These are phyloP conservation scores for Vanessa atalanta DNA, from an alignment of 1,140 invertebrate species.

Conservation along the genomic window DNA sequence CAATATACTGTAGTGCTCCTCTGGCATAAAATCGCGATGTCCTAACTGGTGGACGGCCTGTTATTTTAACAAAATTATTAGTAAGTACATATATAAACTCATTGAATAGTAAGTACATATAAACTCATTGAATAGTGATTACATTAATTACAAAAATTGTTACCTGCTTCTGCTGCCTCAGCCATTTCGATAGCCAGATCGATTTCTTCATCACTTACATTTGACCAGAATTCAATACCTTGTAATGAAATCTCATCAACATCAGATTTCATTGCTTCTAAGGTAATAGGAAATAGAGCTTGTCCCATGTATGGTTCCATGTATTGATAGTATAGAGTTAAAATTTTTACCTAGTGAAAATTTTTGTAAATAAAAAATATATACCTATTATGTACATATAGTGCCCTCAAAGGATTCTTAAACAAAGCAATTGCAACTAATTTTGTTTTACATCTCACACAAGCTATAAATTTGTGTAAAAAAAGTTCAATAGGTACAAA, in stretches of 20 bases:
- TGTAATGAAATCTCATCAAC: constrained; percentile 97
- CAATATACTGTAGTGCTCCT: constrained; percentile 96
- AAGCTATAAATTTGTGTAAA: too few species aligned
- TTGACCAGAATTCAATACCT: constrained; percentile 99
- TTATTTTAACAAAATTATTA: neutral
- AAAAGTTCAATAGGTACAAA: too few species aligned
- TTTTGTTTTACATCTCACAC: too few species aligned
- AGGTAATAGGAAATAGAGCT: constrained; percentile 98
- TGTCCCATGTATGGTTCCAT: constrained; percentile 99
- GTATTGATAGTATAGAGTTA: constrained; percentile 98
- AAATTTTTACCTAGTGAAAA: constrained; percentile 88
- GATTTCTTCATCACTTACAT: constrained; percentile 99
- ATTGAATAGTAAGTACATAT: neutral
- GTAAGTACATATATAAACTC: too few species aligned
- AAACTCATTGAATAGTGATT: neutral
- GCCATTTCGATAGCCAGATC: constrained; percentile 97
- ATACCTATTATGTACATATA: neutral
- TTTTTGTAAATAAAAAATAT: constrained; percentile 7
- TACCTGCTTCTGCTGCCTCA: constrained; percentile 92
- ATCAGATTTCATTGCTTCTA: constrained; percentile 99
- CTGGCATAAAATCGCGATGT: constrained; percentile 96
- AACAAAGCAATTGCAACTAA: neutral
- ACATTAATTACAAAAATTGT: constrained; percentile 21
- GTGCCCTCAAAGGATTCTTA: neutral
- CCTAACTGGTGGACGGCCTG: constrained; percentile 92